Evolutionary conservation across 2,888 invertebrate species (phyloP).

Genomic region (Drosophila incognita): DNA sequence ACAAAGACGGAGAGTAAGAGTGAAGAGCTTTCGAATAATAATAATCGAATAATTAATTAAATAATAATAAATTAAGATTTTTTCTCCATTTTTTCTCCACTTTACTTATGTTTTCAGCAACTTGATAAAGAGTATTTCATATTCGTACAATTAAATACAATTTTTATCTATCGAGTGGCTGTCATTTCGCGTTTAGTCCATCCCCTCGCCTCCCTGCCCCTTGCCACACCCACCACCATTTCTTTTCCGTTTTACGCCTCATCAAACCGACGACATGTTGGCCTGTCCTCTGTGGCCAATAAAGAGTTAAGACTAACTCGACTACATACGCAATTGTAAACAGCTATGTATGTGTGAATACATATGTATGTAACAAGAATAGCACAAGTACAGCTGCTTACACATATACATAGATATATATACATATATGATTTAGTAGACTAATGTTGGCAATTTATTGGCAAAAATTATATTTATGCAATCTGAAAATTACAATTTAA

Average conservation of each 20-base stretch:
- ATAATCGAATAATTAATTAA: neutral
- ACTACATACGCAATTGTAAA: neutral
- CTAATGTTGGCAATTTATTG: neutral
- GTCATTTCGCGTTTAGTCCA: neutral
- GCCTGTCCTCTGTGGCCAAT: conserved; percentile 18
- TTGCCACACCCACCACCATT: neutral
- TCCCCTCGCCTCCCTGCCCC: no score
- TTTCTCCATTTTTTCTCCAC: neutral
- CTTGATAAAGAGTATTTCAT: conserved; percentile 7
- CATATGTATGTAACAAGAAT: neutral
- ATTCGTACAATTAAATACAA: neutral
- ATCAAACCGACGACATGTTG: conserved; percentile 32
- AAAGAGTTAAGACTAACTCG: conserved; percentile 17
- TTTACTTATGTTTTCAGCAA: neutral
- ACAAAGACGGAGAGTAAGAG: neutral
- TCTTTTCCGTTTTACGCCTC: conserved; percentile 30
- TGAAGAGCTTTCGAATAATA: neutral
- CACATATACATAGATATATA: neutral
- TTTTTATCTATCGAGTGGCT: neutral
- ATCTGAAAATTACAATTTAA: neutral
- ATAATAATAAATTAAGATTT: neutral
- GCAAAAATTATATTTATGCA: neutral
- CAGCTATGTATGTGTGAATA: neutral
- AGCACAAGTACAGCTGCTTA: neutral
- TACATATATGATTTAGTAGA: neutral